phyloP scores from a whole-genome alignment of 2,797 vertebrate genomes.

The Euphonia xanthogaster region DNA sequence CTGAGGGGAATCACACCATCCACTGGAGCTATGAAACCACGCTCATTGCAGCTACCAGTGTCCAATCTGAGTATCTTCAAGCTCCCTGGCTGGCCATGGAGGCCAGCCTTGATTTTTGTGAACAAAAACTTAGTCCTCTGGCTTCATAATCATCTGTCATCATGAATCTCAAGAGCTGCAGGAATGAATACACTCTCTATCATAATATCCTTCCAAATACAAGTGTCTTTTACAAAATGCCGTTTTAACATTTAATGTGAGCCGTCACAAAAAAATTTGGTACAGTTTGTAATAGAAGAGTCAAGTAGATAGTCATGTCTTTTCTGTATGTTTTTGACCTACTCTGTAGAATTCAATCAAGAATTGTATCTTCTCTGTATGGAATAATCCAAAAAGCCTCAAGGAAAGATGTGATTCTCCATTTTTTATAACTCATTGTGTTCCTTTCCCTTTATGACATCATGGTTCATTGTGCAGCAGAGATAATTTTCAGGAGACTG shows the following conservation, averaged over 20 bases:
- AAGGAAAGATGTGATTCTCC: not conserved
- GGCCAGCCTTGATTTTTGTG: not conserved
- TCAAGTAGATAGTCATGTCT: not conserved
- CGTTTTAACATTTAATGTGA: not conserved
- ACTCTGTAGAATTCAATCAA: not conserved
- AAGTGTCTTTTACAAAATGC: not conserved
- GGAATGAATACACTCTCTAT: not conserved
- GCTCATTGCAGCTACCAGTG: not conserved
- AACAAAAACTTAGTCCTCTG: not conserved
- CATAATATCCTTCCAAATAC: not conserved
- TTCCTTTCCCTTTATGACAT: slow-evolving; percentile 8
- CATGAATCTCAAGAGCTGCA: not conserved
- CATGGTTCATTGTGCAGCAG: not conserved
- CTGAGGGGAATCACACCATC: not conserved
- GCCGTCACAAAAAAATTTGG: not conserved
- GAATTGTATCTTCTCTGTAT: not conserved
- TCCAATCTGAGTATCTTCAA: not conserved
- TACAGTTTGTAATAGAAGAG: not conserved
- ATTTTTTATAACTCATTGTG: not conserved
- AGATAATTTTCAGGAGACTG: slow-evolving; percentile 43
- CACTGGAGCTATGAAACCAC: not conserved
- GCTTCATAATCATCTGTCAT: not conserved
- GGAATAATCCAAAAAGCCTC: not conserved
- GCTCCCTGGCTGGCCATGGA: fast-evolving
- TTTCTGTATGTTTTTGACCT: not conserved